Evolutionary conservation across 2,888 invertebrate species (phyloP), one percentile per base, ranked within the genome.

Genomic region (Hemicrepidius hirtus): DNA sequence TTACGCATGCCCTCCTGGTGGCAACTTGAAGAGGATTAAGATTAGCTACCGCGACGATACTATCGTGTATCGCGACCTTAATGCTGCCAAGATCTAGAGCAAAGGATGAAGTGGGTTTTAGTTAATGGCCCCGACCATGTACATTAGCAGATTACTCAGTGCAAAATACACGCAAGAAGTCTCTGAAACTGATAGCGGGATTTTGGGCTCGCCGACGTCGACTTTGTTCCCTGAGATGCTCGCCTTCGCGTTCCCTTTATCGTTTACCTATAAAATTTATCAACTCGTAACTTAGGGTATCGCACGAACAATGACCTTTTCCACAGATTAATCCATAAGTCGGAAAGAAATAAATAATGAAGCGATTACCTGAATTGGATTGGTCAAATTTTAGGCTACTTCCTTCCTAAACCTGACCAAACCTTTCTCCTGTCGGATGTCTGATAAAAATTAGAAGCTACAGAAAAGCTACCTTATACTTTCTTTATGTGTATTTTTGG

Each of bases 41-140:
- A 69, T 74, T 70, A 74, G 71, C 71, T 67, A 62, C 70, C 68
- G 63, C 70, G 62, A 70, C 68, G 75, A 75, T 77, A 71, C 73
- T 71, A 74, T 75, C 76, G 74, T 75, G 76, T 76, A 73, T 77
- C 79, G 79, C 75, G 78, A 77, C 77, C 78, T 71, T 78, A 78
- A 78, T 78, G 72, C 75, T 68, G 65, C 71, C 68, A 68, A 75
- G 78, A 76, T 77, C 73, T 76, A 70, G 73, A 72, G 75, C 64
- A 63, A 69, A 72, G 75, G 77, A 78, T 77, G 78, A 77, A 74
- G 77, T 64, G 76, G 78, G 75, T 78, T 77, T 77, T 74, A 77
- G 76, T 77, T 78, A 76, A 78, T 74, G 73, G 69, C 68, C 41
- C 57, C 69, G 37, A 68, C 73, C 73, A 65, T 69, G 55, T 70